Evolutionary conservation across 2,113 vertebrate species (phyloP).

Genomic region (Rhodinocichla rosea): DNA sequence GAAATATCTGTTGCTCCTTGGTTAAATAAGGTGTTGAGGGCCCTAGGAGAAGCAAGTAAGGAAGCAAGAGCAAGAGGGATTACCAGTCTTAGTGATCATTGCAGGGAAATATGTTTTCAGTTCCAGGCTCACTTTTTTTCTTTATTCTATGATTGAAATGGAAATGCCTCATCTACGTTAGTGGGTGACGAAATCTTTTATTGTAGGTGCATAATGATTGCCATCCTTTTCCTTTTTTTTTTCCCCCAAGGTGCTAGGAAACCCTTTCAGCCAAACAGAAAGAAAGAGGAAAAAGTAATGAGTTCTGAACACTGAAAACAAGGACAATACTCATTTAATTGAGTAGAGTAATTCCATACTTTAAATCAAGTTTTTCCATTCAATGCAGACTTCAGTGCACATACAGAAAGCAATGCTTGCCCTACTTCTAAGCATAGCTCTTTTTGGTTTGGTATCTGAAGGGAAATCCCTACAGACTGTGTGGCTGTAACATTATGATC

Average conservation of each 20-base stretch:
- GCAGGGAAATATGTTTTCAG: not conserved
- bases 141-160: not conserved
- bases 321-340: not conserved
- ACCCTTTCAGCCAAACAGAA: not conserved
- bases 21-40: not conserved
- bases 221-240: not conserved
- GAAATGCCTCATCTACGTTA: not conserved
- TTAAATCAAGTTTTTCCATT: not conserved
- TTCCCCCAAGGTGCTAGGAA: not conserved
- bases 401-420: not conserved
- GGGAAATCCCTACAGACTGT: not conserved
- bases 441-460: not conserved
- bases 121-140: not conserved
- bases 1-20: not conserved
- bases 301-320: not conserved
- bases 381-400: not conserved
- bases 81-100: not conserved
- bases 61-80: not conserved
- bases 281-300: not conserved
- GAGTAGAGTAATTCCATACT: not conserved
- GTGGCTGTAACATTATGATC: not conserved
- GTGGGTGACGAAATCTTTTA: not conserved
- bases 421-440: not conserved
- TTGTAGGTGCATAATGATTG: not conserved
- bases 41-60: not conserved